Percentiles rank a stretch among this genome's conserved stretches.
Conservation (phyloP, 2,888 invertebrate species). For the Stenurella melanura region DNA sequence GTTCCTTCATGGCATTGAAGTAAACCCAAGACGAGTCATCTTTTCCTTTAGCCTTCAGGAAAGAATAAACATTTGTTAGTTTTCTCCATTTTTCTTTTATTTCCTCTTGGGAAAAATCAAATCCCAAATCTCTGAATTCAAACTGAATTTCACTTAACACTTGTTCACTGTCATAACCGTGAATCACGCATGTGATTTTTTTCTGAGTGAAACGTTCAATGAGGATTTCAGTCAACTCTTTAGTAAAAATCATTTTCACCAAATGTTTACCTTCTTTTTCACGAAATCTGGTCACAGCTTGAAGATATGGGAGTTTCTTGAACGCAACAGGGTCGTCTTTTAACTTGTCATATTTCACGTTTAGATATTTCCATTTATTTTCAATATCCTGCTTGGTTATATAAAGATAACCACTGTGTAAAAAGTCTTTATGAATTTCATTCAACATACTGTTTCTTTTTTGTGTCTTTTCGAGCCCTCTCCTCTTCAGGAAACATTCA, state of each 20-base stretch:
- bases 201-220: constrained; percentile 41
- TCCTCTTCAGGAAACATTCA: constrained; percentile 41
- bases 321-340: constrained; percentile 26
- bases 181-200: constrained; percentile 38
- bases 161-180: constrained; percentile 42
- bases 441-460: constrained; percentile 34
- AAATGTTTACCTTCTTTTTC: constrained; percentile 14
- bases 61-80: constrained; percentile 30
- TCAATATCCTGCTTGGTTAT: constrained; percentile 35
- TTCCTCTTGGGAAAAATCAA: constrained; percentile 35
- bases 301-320: constrained; percentile 35
- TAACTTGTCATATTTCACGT: constrained; percentile 35
- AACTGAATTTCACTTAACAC: constrained; percentile 38
- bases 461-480: constrained; percentile 23
- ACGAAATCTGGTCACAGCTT: constrained; percentile 30
- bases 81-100: constrained; percentile 39
- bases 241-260: constrained; percentile 40
- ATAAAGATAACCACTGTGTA: constrained; percentile 30
- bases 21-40: constrained; percentile 31
- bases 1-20: constrained; percentile 41
- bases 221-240: constrained; percentile 38
- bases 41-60: constrained; percentile 34
- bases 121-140: constrained; percentile 39
- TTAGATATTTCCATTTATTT: constrained; percentile 42
- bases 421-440: constrained; percentile 39